phyloP scores from a whole-genome alignment of 2,888 invertebrate genomes.

The Phyllotreta striolata region DNA sequence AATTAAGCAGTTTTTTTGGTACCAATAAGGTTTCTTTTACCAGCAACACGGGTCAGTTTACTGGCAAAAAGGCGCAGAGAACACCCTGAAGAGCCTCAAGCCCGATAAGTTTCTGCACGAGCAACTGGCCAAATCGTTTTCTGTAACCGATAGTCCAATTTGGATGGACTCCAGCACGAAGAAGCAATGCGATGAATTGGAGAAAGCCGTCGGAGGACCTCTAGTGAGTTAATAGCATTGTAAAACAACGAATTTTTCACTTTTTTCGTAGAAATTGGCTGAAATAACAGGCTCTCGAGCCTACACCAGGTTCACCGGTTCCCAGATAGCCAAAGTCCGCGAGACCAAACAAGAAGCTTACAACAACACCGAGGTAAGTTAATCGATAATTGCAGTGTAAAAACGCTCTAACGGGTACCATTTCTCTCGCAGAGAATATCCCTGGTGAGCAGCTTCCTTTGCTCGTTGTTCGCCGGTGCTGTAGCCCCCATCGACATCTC shows the following conservation, averaged over 20 bases:
- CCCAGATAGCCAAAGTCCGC: slow-evolving; percentile 90
- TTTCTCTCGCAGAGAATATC: slow-evolving; percentile 78
- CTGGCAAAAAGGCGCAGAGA: slow-evolving; percentile 83
- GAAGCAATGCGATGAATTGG: slow-evolving; percentile 78
- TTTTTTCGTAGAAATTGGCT: slow-evolving; percentile 71
- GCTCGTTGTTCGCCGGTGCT: slow-evolving; percentile 85
- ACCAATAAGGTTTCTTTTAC: slow-evolving; percentile 26
- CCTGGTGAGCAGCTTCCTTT: slow-evolving; percentile 91
- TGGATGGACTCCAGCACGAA: slow-evolving; percentile 96
- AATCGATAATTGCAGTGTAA: neutral
- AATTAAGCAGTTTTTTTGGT: neutral
- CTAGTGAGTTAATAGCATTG: slow-evolving; percentile 59
- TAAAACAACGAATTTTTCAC: slow-evolving; percentile 2
- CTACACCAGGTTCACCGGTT: slow-evolving; percentile 91
- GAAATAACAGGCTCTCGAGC: slow-evolving; percentile 86
- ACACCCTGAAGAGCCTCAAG: slow-evolving; percentile 71
- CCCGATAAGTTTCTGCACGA: slow-evolving; percentile 81
- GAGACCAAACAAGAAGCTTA: slow-evolving; percentile 75
- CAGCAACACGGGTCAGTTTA: slow-evolving; percentile 98
- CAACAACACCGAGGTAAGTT: slow-evolving; percentile 73
- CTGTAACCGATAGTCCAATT: slow-evolving; percentile 82
- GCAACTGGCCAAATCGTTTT: slow-evolving; percentile 82
- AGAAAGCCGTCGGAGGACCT: slow-evolving; percentile 78
- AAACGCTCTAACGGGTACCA: too few relatives aligned
- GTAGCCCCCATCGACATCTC: slow-evolving; percentile 91